Conservation (phyloP, 2,888 invertebrate genomes). For the Clunio marinus region DNA sequence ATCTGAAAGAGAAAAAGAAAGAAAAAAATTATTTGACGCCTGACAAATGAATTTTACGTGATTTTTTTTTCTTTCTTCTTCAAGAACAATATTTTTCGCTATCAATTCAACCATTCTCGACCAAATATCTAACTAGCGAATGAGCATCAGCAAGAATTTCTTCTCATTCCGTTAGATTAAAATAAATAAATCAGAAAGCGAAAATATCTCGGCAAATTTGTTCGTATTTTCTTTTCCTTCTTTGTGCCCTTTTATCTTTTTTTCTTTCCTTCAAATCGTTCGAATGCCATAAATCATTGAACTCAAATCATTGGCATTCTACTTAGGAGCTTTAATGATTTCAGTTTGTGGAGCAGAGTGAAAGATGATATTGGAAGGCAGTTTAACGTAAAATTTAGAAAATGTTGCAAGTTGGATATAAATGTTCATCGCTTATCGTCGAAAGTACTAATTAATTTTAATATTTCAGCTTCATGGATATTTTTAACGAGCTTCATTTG, state of each 20-base stretch:
- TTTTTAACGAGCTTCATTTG: constrained; percentile 15
- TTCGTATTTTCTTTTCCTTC: background rate
- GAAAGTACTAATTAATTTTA: constrained; percentile 19
- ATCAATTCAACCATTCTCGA: background rate
- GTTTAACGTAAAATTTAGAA: background rate
- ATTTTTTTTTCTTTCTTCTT: constrained; percentile 32
- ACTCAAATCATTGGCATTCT: constrained; percentile 3
- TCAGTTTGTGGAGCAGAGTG: background rate
- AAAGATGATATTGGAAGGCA: background rate
- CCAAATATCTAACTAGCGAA: background rate
- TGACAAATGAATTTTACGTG: constrained; percentile 37
- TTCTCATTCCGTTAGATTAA: constrained; percentile 22
- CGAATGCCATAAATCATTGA: constrained; percentile 15
- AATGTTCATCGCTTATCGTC: constrained; percentile 2
- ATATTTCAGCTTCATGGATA: background rate
- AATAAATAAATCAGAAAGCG: constrained; percentile 33
- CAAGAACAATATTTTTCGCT: background rate
- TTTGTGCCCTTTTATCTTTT: background rate
- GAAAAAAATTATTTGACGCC: constrained; percentile 6
- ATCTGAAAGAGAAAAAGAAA: background rate
- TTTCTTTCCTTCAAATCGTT: background rate
- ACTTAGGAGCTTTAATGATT: background rate
- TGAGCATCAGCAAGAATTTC: constrained; percentile 15
- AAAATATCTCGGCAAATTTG: constrained; percentile 18
- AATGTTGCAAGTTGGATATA: background rate